Evolutionary conservation across 2,113 vertebrate species (phyloP).

Genomic region (Parus major): DNA sequence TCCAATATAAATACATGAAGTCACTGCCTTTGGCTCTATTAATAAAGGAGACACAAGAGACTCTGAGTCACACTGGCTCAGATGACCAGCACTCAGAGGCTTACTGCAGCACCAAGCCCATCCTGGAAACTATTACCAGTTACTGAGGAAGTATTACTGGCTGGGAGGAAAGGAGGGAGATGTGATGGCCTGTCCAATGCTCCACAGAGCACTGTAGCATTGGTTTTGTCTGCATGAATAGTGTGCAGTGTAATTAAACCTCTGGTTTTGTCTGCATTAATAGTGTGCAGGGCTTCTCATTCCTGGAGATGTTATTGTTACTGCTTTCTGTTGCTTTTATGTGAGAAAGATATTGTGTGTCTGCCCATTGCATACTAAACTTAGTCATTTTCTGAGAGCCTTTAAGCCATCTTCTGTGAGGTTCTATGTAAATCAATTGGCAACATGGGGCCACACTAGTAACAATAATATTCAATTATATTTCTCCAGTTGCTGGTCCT

Average conservation of each 20-base stretch:
- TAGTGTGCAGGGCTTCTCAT: neutral
- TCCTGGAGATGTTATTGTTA: neutral
- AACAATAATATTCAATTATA: neutral
- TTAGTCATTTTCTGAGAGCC: neutral
- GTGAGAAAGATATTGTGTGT: neutral
- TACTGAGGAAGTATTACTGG: too few species aligned
- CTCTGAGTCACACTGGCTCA: neutral
- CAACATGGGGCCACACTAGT: neutral
- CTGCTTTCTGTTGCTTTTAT: neutral
- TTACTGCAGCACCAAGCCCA: neutral
- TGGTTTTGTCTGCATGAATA: neutral
- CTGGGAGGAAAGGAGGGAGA: neutral
- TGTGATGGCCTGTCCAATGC: fast-evolving
- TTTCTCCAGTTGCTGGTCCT: neutral
- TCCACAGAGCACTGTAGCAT: neutral
- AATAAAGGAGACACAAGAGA: neutral
- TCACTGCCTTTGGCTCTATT: neutral
- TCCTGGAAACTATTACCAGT: too few species aligned
- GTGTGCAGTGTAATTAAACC: too few species aligned
- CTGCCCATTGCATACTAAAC: neutral
- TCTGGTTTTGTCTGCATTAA: neutral
- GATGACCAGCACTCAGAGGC: neutral
- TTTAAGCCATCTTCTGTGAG: neutral
- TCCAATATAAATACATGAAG: neutral
- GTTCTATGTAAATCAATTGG: constrained; percentile 21